Evolutionary conservation across 2,888 invertebrate genomes (phyloP), one percentile per base, ranked within the genome.

Genomic region (Agrilus cyanescens): DNA sequence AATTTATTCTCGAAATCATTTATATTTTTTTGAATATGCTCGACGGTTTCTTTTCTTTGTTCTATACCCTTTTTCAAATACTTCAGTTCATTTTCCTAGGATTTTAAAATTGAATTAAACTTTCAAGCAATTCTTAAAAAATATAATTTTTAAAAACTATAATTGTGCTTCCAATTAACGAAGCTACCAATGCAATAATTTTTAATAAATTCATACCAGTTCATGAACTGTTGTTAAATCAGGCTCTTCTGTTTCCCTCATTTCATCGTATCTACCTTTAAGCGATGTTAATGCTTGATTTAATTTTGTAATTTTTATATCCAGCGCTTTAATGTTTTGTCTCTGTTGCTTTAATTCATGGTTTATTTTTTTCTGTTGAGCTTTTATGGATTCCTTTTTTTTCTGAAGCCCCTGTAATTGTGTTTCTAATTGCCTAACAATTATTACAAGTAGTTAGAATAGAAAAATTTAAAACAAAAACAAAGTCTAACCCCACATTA

Each of bases 1-100:
- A 70, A 51, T 46, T 67, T 49, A 1, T 38, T 33, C 29, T 58
- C 53, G 4, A 61, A 51, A 12, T 55, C 53, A 18, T 53, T 50
- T n/a, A 59, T 45, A 42, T 68, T 53, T 46, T 58, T 45, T 50
- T 62, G 44, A 60, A 57, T 5, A 53, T 54, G 32, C 34, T 53
- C 59, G 15, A 58, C 53, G 13, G 70, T 61, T 0, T 59, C 57
- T 1, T 60, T 57, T 40, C 70, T 64, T 46, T 69, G 65, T 25
- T 60, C 54, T 4, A 71, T 55, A 2, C 62, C 61, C 32, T 67
- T 69, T 32, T 66, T 57, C 6, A 66, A 54, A 34, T 67, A 59
- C 4, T 49, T 46, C 33, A 65, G 47, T 41, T 63, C 64, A 39
- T 64, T 49, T 50, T 64, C 58, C 53, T 67, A 58, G 16, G 50